These are phyloP conservation scores for Papilio elwesi DNA, from an alignment of 2,888 invertebrate genomes.

Conservation along the genomic window DNA sequence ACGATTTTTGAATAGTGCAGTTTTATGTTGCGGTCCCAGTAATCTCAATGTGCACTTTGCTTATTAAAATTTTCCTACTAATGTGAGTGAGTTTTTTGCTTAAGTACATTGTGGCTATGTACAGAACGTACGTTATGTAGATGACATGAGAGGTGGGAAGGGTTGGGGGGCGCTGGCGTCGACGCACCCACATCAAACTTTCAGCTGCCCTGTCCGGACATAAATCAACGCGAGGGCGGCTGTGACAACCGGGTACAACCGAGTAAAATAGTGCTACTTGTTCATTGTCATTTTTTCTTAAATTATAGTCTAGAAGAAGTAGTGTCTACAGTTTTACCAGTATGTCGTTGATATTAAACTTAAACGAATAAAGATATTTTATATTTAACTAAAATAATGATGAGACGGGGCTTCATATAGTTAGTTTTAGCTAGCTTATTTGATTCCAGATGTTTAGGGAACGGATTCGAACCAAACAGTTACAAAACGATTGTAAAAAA, in stretches of 20 bases:
- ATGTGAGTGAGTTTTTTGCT: background rate
- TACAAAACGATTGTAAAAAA: too few relatives aligned
- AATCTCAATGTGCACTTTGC: background rate
- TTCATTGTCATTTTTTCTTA: slow-evolving; percentile 19
- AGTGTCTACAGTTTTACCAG: too few relatives aligned
- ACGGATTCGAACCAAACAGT: too few relatives aligned
- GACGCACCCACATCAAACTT: slow-evolving; percentile 75
- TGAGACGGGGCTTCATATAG: too few relatives aligned
- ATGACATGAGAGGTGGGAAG: slow-evolving; percentile 5
- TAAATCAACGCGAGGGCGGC: slow-evolving; percentile 65
- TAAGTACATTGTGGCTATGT: background rate
- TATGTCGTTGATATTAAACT: too few relatives aligned
- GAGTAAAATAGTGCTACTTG: slow-evolving; percentile 42
- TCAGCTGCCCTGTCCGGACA: slow-evolving; percentile 65
- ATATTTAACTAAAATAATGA: too few relatives aligned
- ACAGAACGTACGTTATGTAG: background rate
- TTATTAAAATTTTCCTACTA: background rate
- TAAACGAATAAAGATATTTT: too few relatives aligned
- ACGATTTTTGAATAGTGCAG: background rate
- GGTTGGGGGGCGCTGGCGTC: slow-evolving; percentile 46
- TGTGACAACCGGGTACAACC: slow-evolving; percentile 62
- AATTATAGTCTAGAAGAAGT: background rate
- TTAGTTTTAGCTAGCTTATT: too few relatives aligned
- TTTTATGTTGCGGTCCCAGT: background rate
- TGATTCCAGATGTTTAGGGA: too few relatives aligned